These are phyloP conservation scores for Capromys pilorides DNA, from an alignment of 2,797 vertebrate species.

Conservation along the genomic window DNA sequence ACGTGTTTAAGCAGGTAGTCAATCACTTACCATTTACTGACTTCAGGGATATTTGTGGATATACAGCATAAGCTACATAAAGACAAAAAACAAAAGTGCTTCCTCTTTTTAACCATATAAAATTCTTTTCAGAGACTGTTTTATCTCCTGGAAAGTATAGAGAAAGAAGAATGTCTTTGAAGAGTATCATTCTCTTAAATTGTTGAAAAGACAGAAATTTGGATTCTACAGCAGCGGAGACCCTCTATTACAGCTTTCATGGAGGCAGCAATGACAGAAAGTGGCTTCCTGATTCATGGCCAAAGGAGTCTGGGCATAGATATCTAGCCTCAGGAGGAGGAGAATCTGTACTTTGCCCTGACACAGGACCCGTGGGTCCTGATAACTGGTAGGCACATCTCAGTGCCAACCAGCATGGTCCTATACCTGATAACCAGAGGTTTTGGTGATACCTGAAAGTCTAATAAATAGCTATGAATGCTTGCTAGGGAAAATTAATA, in stretches of 20 bases:
- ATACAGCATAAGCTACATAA: conserved; percentile 1
- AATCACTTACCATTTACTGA: not conserved
- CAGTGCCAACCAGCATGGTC: not conserved
- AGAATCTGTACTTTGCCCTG: not conserved
- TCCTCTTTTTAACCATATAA: not conserved
- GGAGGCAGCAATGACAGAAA: not conserved
- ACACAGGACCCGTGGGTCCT: not conserved
- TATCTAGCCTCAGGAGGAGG: no score
- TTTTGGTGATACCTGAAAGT: not conserved
- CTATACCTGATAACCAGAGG: not conserved
- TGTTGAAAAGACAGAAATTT: not conserved
- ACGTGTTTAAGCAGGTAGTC: not conserved
- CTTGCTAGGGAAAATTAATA: not conserved
- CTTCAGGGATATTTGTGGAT: not conserved
- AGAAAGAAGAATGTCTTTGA: not conserved
- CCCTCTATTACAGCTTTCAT: not conserved
- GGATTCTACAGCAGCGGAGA: not conserved
- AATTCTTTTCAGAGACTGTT: not conserved
- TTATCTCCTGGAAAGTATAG: not conserved
- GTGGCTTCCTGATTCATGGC: not conserved
- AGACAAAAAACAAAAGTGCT: not conserved
- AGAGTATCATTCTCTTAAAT: not conserved
- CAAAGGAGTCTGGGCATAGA: not conserved
- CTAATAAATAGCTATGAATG: not conserved
- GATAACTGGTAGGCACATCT: not conserved